Evolutionary conservation across 2,113 vertebrate species (phyloP), one percentile per base, ranked within the genome.

Genomic region (Marcusenius ussheri): DNA sequence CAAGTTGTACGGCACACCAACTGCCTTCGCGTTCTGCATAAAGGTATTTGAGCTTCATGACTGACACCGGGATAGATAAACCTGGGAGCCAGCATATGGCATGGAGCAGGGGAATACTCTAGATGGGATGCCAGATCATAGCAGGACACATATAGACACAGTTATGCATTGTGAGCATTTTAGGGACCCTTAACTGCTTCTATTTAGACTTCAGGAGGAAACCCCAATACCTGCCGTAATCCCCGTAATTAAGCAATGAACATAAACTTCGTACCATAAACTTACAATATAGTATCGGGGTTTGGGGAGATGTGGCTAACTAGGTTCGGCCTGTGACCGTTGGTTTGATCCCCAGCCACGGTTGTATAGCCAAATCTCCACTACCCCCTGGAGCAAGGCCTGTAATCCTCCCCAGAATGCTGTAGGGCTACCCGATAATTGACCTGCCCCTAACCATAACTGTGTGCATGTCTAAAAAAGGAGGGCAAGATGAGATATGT

Each of bases 21-120:
- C 97, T 92, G 97, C 96, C 94, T 98, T 96, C 92, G 97, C 97
- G 94, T 98, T 99, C 96, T 98, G 97, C 93, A 96, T 99, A 94
- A 99, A 99, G 98, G 98, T 99, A 96, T 93, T 88, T 45, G 42
- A 4, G 51, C 70, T 90, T 88, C 24, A 19, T 31, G 27, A 35
- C 66, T 15, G 66, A 35, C 13, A 15, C 66, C 8, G n/a, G n/a
- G 27, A 27, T 74, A 74, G 66, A 74, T 74, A 15, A 35, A 42
- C 6, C 31, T 80, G 15, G 13, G 74, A 21, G 35, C 31, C 74
- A 77, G 4, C 0, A 5, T 17, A 3, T 19, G 35, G 35, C 74
- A 19, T 42, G 13, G 39, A 19, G 74, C 35, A 19, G 74, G 31
- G 35, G 74, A 42, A 15, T 5, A 13, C n/a, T 11, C 3, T 70